A percentile compares a stretch with the other conserved stretches of the same genome.
Evolutionary conservation across 2,888 invertebrate species (phyloP).

Genomic region (Drosophila melanocephala): DNA sequence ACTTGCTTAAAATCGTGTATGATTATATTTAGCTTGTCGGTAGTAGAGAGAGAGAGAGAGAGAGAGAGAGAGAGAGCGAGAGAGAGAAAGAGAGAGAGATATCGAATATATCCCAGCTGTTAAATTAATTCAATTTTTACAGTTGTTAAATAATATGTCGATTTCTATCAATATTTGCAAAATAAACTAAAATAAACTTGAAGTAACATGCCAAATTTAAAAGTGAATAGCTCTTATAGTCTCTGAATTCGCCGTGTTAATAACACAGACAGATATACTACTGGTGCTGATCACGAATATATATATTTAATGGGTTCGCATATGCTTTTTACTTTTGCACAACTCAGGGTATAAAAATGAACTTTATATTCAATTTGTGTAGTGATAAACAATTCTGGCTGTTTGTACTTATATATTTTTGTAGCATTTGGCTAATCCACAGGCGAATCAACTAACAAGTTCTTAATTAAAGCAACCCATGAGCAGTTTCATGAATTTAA

Average conservation of each 20-base stretch:
- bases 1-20: too few species aligned
- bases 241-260: neutral
- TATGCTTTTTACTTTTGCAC: neutral
- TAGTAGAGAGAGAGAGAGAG: neutral
- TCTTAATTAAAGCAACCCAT: constrained; percentile 6
- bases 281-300: neutral
- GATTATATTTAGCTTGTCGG: too few species aligned
- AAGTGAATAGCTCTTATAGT: neutral
- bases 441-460: constrained; percentile 5
- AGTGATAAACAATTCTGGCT: neutral
- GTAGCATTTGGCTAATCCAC: neutral
- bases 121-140: neutral
- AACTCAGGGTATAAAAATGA: neutral
- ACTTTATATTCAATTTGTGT: neutral
- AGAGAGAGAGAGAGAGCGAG: neutral
- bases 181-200: neutral
- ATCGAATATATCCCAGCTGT: neutral
- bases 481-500: constrained; percentile 26
- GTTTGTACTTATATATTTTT: neutral
- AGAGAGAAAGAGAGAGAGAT: neutral
- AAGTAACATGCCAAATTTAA: neutral
- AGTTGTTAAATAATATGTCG: neutral
- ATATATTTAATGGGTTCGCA: neutral
- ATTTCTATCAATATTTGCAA: neutral
- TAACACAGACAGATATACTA: neutral